phyloP scores from a whole-genome alignment of 2,113 vertebrate genomes.

The Labeo rohita region DNA sequence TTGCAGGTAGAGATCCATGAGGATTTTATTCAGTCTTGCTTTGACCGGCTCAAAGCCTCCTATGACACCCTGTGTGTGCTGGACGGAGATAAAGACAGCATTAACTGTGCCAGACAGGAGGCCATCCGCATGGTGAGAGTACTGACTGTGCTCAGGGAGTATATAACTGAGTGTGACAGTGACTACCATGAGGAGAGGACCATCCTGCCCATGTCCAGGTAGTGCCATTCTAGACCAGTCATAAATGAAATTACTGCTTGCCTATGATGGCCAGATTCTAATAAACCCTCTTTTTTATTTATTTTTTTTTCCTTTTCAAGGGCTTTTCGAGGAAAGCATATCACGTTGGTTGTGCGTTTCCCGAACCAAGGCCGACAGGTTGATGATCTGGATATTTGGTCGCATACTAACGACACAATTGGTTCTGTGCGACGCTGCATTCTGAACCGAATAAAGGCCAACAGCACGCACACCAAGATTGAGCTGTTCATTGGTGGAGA shows the following conservation, averaged over 20 bases:
- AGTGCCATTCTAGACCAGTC: constrained; percentile 38
- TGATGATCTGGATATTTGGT: constrained; percentile 98
- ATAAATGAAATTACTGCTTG: not conserved
- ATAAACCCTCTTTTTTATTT: not conserved
- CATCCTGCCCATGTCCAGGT: constrained; percentile 99
- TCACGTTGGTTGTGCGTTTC: constrained; percentile 95
- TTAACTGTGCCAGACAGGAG: constrained; percentile 97
- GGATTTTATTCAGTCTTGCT: constrained; percentile 99
- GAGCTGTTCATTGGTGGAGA: constrained; percentile 97
- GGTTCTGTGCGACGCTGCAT: constrained; percentile 96
- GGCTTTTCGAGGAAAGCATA: constrained; percentile 97
- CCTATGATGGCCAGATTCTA: not conserved
- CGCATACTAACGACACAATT: constrained; percentile 98
- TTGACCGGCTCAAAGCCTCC: constrained; percentile 97
- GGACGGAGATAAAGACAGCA: constrained; percentile 99
- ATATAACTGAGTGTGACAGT: constrained; percentile 98
- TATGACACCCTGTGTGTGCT: constrained; percentile 97
- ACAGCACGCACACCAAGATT: constrained; percentile 95
- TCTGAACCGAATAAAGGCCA: constrained; percentile 96
- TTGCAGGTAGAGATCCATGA: constrained; percentile 97
- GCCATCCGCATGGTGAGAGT: constrained; percentile 98
- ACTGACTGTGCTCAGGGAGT: constrained; percentile 95
- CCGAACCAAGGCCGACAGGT: constrained; percentile 98
- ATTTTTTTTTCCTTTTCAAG: constrained; percentile 71
- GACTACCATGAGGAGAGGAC: constrained; percentile 99